phyloP scores from a whole-genome alignment of 1,140 invertebrate species.

The Armadillidium nasatum region DNA sequence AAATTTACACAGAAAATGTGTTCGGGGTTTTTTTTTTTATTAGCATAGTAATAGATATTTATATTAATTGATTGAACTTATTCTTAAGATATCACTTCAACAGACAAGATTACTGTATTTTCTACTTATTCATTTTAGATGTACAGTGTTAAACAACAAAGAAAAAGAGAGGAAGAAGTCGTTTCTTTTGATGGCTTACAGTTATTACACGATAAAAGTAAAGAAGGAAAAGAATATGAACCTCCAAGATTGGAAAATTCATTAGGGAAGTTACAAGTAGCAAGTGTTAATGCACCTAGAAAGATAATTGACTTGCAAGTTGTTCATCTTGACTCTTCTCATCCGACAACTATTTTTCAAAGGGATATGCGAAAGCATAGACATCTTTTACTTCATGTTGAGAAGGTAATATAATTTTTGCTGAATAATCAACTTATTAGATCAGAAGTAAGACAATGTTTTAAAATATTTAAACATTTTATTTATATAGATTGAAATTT shows the following conservation, averaged over 20 bases:
- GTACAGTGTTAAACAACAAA: slow-evolving; percentile 60
- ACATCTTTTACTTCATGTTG: slow-evolving; percentile 37
- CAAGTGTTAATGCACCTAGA: slow-evolving; percentile 72
- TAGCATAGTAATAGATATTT: too few species aligned
- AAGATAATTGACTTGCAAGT: slow-evolving; percentile 86
- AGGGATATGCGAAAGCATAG: slow-evolving; percentile 41
- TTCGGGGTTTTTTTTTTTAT: not conserved
- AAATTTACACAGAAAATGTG: too few species aligned
- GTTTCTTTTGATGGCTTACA: slow-evolving; percentile 37
- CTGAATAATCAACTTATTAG: not conserved
- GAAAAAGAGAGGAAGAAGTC: slow-evolving; percentile 34
- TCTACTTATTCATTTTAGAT: slow-evolving; percentile 60
- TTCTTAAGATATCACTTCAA: too few species aligned
- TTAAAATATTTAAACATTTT: too few species aligned
- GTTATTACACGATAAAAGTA: not conserved
- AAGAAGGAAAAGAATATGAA: slow-evolving; percentile 53
- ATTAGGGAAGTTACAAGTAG: slow-evolving; percentile 69
- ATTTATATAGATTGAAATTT: too few species aligned
- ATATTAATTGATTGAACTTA: too few species aligned
- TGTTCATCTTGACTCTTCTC: slow-evolving; percentile 50
- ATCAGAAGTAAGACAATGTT: too few species aligned
- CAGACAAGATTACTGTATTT: not conserved
- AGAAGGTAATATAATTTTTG: slow-evolving; percentile 40
- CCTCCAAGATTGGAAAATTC: slow-evolving; percentile 88
- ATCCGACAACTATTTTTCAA: slow-evolving; percentile 38